These are phyloP conservation scores for Nibea coibor DNA, from an alignment of 2,113 vertebrate genomes.

Conservation along the genomic window DNA sequence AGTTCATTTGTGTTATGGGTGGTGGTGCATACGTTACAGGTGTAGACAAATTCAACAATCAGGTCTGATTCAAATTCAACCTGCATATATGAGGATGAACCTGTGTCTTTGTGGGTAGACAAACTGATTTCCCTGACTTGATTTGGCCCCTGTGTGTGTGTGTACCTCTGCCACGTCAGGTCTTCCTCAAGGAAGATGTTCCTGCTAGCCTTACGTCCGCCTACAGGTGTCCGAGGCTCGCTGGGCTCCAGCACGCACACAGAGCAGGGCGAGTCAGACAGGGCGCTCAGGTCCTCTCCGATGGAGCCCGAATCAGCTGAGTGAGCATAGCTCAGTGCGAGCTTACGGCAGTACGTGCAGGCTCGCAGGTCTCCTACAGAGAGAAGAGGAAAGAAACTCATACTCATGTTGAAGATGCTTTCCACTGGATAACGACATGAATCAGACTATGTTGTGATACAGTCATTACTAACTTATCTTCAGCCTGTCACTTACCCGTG, in stretches of 20 bases:
- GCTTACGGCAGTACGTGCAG: conserved; percentile 97
- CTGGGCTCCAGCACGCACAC: conserved; percentile 90
- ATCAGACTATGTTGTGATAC: neutral
- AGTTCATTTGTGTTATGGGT: neutral
- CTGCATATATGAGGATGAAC: neutral
- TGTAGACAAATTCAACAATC: neutral
- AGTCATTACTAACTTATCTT: neutral
- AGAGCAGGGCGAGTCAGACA: conserved; percentile 91
- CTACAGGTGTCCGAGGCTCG: conserved; percentile 94
- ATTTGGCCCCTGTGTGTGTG: neutral
- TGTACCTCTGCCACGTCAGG: conserved; percentile 95
- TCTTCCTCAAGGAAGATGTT: conserved; percentile 99
- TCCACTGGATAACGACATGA: neutral
- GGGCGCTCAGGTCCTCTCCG: conserved; percentile 92
- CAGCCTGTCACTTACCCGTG: conserved; percentile 84
- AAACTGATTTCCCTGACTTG: neutral
- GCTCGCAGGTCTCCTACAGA: conserved; percentile 93
- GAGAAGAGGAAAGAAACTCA: neutral
- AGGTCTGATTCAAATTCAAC: neutral
- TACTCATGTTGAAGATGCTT: neutral
- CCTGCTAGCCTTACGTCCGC: conserved; percentile 94
- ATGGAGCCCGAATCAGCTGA: conserved; percentile 94
- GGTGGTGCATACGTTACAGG: neutral
- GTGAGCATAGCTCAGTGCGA: conserved; percentile 96
- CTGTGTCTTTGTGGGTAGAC: neutral